These are phyloP conservation scores for Hylaeus anthracinus DNA, from an alignment of 1,140 invertebrate genomes.

Conservation along the genomic window DNA sequence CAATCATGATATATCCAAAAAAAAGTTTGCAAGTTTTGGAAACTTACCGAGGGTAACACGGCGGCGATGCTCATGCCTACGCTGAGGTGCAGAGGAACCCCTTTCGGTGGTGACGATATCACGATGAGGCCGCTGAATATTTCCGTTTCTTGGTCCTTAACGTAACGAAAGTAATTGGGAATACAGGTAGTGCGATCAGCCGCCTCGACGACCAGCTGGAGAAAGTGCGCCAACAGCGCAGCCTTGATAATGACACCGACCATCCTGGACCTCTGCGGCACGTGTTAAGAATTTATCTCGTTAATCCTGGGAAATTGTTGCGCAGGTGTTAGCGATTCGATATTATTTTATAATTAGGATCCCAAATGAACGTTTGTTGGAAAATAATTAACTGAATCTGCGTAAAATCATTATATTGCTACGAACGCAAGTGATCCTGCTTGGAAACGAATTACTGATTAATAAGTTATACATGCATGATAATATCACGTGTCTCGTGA, in stretches of 20 bases:
- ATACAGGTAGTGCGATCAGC: conserved; percentile 66
- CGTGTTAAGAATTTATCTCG: background rate
- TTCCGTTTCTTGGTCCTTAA: conserved; percentile 65
- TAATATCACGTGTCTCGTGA: too few species aligned
- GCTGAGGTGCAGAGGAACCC: conserved; percentile 62
- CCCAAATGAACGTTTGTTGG: too few species aligned
- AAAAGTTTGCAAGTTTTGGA: background rate
- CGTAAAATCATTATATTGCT: too few species aligned
- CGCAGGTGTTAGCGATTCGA: too few species aligned
- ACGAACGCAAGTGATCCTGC: too few species aligned
- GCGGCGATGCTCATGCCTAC: conserved; percentile 66
- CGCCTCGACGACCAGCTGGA: background rate
- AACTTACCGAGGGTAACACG: conserved; percentile 66
- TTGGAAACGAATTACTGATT: too few species aligned
- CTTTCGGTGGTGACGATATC: conserved; percentile 66
- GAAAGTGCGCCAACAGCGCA: conserved; percentile 9
- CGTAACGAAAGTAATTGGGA: conserved; percentile 77
- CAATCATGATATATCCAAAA: too few species aligned
- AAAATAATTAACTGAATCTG: background rate
- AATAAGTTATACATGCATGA: too few species aligned
- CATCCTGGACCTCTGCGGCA: conserved; percentile 38
- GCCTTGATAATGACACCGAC: conserved; percentile 15
- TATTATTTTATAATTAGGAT: too few species aligned
- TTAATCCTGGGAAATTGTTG: too few species aligned
- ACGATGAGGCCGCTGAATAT: conserved; percentile 72